Evolutionary conservation across 1,140 invertebrate genomes (phyloP), one percentile per base, ranked within the genome.

Genomic region (Eufriesea mexicana): DNA sequence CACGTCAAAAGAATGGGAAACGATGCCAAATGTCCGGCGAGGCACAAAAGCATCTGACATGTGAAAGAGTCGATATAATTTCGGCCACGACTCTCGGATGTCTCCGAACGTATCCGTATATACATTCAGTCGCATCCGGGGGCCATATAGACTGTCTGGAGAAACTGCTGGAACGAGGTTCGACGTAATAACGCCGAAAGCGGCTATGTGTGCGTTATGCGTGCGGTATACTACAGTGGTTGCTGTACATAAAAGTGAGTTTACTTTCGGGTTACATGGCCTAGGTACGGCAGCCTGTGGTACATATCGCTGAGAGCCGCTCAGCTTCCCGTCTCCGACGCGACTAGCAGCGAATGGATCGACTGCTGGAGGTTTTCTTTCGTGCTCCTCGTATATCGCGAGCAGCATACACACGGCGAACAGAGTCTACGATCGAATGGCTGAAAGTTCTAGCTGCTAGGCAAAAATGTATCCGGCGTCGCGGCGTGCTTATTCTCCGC

Each of bases 61-160:
- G 79, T 83, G 80, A 79, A 84, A 82, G 85, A 88, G 86, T 91
- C 89, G 70, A 92, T 91, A 90, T 87, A 87, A 92, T 91, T 92
- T 91, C 90, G 90, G 89, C 87, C 35, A 89, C 90, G 80, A 76
- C 83, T 59, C 86, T 87, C 83, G 79, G 83, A 84, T 67, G 55
- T 54, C 78, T 51, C 25, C 14, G 64, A 64, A 70, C 73, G n/a
- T 79, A 35, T n/a, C 45, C 35, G 47, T 84, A 64, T 73, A 67
- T 51, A 42, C 47, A 25, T 12, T 45, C 25, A 45, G 51, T 12
- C 16, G n/a, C 54, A 82, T 82, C 72, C 79, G 64, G 61, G 23
- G 55, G 28, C n/a, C 64, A 25, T 70, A 66, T 77, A 86, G 51
- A 62, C 45, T 76, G 83, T 80, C 84, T 82, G 54, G 78, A 68